Base-by-base conservation (phyloP, 1,140 invertebrate species). In the Temnothorax nylanderi region DNA sequence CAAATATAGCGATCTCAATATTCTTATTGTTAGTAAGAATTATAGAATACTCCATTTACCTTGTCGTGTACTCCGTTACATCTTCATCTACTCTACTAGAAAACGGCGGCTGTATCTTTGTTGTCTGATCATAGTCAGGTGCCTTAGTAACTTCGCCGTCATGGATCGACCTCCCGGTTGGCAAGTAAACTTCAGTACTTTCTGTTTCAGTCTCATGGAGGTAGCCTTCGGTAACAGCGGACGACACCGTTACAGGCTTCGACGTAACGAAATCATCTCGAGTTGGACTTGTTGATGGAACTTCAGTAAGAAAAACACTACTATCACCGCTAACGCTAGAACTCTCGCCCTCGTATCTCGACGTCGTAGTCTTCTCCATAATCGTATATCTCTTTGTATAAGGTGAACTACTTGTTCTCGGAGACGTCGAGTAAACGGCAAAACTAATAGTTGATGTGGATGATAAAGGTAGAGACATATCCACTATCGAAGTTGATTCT, bases 381-480 rank as follows among this genome's bases (percentile, higher is more conserved):
- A 72, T 64, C 1, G 89, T 75, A 13, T 87, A 88, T 72, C 51
- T 88, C 56, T 64, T 87, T 8, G 89, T 90, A 13, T 82, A 88
- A 47, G 34, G 16, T 13, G 13, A 47, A 56, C 58, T 71, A 11
- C 58, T 87, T 21, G 54, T 84, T 44, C 16, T 49, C 21, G 21
- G 6, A 1, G 69, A 44, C 16, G 69, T 86, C 10, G 88, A 87
- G n/a, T 88, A 84, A 34, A 32, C 51, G 21, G 44, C 0, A 18
- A 26, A 21, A 21, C 44, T 62, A n/a, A 51, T 72, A 34, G 51
- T 34, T 5, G 47, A 56, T 2, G 56, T 58, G 0, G 65, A 74
- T 3, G 82, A 54, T 6, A 41, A 37, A 32, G 58, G 51, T 13
- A 62, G 10, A 21, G 88, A 78, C 5, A 49, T 54, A 13, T 86